A percentile compares a stretch with the other conserved stretches of the same genome.
Evolutionary conservation across 2,888 invertebrate genomes (phyloP).

Genomic region (Meloe dianella): DNA sequence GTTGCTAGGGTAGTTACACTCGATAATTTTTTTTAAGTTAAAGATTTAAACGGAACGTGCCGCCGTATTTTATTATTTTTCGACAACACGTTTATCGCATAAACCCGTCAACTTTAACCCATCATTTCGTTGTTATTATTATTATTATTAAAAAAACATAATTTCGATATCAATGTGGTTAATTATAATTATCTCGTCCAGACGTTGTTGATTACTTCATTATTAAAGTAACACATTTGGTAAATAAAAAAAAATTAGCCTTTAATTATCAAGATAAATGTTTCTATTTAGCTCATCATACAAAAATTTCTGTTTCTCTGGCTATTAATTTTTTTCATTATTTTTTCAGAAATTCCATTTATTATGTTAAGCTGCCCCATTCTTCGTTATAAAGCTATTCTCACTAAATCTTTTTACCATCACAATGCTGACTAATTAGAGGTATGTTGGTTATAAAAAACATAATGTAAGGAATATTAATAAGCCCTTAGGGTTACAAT

Average conservation of each 20-base stretch:
- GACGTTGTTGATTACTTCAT: conserved; percentile 17
- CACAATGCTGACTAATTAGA: conserved; percentile 42
- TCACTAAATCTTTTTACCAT: conserved; percentile 35
- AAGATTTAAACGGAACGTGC: too few species aligned
- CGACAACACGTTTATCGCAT: not conserved
- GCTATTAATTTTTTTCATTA: conserved; percentile 3
- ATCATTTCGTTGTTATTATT: conserved; percentile 10
- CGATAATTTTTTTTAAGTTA: too few species aligned
- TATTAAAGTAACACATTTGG: conserved; percentile 17
- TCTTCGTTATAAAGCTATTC: conserved; percentile 12
- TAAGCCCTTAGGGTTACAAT: conserved; percentile 22
- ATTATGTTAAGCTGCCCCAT: not conserved
- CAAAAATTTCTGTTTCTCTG: conserved; percentile 17
- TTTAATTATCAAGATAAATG: conserved; percentile 10
- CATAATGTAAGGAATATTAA: conserved; percentile 35
- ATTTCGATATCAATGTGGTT: not conserved
- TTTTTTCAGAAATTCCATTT: not conserved
- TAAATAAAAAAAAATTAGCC: conserved; percentile 7
- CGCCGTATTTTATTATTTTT: not conserved
- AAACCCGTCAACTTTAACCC: conserved; percentile 23
- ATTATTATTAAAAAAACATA: conserved; percentile 11
- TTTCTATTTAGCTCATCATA: conserved; percentile 9
- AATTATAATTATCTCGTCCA: conserved; percentile 18
- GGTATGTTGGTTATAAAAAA: conserved; percentile 22
- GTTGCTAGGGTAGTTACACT: too few species aligned